Percentiles rank a stretch among this genome's conserved stretches.
phyloP scores from a whole-genome alignment of 2,888 invertebrate genomes.

The Xylota segnis region DNA sequence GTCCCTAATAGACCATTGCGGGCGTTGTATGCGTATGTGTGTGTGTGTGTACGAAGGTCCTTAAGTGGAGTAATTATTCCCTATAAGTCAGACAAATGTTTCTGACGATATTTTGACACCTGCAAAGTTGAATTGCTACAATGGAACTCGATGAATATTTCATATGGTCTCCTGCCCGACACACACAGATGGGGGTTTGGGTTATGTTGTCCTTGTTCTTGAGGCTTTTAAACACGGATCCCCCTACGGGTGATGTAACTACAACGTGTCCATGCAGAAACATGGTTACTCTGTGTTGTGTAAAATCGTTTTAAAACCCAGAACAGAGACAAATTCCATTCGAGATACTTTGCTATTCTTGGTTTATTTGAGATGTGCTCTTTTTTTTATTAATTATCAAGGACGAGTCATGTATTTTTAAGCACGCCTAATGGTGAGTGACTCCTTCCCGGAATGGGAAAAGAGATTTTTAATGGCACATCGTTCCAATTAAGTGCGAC shows the following conservation, averaged over 20 bases:
- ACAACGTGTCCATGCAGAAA: slow-evolving; percentile 11
- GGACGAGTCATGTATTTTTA: slow-evolving; percentile 13
- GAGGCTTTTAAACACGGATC: neutral
- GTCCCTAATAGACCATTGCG: neutral
- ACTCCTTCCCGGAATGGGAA: neutral
- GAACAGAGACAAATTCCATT: neutral
- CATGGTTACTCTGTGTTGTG: slow-evolving; percentile 1
- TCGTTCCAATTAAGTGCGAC: slow-evolving; percentile 8
- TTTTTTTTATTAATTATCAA: neutral
- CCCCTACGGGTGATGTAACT: neutral
- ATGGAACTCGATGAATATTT: slow-evolving; percentile 4
- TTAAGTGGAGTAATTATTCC: slow-evolving; percentile 19
- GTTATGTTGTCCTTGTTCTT: slow-evolving; percentile 6
- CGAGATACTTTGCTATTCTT: neutral
- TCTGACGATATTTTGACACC: neutral
- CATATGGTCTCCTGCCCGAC: neutral
- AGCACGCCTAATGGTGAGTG: slow-evolving; percentile 7
- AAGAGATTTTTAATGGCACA: neutral
- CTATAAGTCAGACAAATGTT: slow-evolving; percentile 3
- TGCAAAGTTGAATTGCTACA: slow-evolving; percentile 30
- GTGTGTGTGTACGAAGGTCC: neutral
- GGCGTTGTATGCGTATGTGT: neutral
- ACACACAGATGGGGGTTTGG: neutral
- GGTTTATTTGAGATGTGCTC: slow-evolving; percentile 3
- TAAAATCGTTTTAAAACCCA: neutral